Evolutionary conservation across 2,888 invertebrate species (phyloP).

Genomic region (Drosophila greeni): DNA sequence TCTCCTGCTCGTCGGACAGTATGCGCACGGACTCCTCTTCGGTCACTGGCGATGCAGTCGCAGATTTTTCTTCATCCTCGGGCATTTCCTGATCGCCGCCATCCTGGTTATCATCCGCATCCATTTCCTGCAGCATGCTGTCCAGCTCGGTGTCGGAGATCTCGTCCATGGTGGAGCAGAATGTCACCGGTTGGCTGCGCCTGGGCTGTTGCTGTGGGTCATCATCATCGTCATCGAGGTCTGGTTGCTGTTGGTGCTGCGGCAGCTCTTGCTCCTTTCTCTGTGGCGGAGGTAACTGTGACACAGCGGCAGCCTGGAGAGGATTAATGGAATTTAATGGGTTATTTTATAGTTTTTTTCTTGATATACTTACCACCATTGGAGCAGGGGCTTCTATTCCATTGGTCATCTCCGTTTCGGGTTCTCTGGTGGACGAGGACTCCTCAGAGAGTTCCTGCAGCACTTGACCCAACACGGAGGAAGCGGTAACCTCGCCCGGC

Average conservation of each 20-base stretch:
- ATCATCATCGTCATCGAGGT: constrained; percentile 5
- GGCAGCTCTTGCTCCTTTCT: constrained; percentile 6
- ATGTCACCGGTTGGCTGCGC: constrained; percentile 73
- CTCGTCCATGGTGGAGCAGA: constrained; percentile 79
- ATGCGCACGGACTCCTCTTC: constrained; percentile 64
- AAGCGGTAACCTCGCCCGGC: constrained; percentile 67
- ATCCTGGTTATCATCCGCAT: constrained; percentile 67
- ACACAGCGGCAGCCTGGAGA: not conserved
- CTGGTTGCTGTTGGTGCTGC: not conserved
- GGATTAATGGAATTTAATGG: not conserved
- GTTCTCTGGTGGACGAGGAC: constrained; percentile 50
- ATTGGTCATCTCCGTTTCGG: constrained; percentile 40
- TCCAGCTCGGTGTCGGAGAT: constrained; percentile 79
- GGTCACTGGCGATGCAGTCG: constrained; percentile 49
- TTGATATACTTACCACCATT: constrained; percentile 24
- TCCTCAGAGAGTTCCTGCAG: constrained; percentile 69
- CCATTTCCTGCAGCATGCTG: constrained; percentile 79
- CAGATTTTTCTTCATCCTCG: constrained; percentile 40
- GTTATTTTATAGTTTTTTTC: not conserved
- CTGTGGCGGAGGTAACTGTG: not conserved
- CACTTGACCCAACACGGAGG: constrained; percentile 69
- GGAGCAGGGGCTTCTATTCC: constrained; percentile 17
- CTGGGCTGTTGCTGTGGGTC: constrained; percentile 23
- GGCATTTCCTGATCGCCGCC: constrained; percentile 23
- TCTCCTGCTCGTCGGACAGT: constrained; percentile 58